phyloP scores from a whole-genome alignment of 2,113 vertebrate genomes.

The Muntiacus reevesi region DNA sequence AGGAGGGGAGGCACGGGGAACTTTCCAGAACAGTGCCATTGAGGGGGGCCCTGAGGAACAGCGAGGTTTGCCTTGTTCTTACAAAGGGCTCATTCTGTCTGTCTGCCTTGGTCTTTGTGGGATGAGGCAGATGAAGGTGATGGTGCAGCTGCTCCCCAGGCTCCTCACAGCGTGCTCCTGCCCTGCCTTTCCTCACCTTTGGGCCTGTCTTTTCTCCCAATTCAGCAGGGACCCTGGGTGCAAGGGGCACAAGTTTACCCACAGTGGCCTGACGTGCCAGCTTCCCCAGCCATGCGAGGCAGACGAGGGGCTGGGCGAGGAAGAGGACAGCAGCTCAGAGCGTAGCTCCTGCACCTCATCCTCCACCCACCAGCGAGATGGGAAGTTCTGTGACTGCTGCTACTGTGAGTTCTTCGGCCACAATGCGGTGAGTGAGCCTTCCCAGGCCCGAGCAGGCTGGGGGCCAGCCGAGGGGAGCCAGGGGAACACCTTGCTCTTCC shows the following conservation, averaged over 20 bases:
- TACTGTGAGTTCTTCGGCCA: conserved; percentile 99
- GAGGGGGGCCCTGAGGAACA: background rate
- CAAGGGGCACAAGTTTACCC: conserved; percentile 94
- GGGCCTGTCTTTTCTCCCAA: conserved; percentile 39
- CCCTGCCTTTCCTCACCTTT: background rate
- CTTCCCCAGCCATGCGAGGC: conserved; percentile 88
- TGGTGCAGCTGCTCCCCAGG: background rate
- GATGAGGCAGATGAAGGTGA: background rate
- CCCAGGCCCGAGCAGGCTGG: conserved; percentile 19
- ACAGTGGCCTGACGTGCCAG: conserved; percentile 91
- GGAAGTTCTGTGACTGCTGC: conserved; percentile 99
- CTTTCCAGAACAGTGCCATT: background rate
- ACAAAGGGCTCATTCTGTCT: background rate
- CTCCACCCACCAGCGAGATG: conserved; percentile 96
- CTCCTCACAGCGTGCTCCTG: accelerated
- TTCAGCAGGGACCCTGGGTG: conserved; percentile 91
- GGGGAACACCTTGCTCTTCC: background rate
- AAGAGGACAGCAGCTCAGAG: conserved; percentile 98
- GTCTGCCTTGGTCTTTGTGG: background rate
- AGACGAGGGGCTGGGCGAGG: conserved; percentile 93
- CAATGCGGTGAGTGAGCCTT: conserved; percentile 90
- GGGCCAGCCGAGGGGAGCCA: background rate
- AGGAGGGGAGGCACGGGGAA: background rate
- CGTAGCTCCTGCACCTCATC: conserved; percentile 98
- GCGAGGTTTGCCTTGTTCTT: background rate